These are phyloP conservation scores for Emydoidea blandingii DNA, from an alignment of 2,797 vertebrate species.

Conservation along the genomic window DNA sequence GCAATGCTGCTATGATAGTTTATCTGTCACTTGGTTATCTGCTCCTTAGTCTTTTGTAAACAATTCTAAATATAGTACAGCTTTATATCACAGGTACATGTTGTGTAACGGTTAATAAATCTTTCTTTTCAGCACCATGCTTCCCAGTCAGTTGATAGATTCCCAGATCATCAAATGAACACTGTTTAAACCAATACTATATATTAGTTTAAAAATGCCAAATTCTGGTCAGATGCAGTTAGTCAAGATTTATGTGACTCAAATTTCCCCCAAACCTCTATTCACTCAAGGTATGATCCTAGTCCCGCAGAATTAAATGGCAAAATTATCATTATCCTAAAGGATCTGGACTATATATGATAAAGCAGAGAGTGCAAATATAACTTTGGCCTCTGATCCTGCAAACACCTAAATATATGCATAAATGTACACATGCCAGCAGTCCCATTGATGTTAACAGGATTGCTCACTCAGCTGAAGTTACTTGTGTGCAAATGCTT, in stretches of 20 bases:
- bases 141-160: neutral
- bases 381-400: neutral
- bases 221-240: neutral
- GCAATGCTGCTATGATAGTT: neutral
- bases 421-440: fast-evolving
- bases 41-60: neutral
- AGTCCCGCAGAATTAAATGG: neutral
- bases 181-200: neutral
- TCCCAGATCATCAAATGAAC: neutral
- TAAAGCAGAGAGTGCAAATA: fast-evolving
- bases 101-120: fast-evolving
- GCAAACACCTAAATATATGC: fast-evolving
- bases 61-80: too few relatives aligned
- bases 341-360: neutral
- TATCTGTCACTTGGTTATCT: neutral
- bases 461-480: neutral
- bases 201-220: neutral
- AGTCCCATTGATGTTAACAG: neutral
- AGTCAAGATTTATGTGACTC: neutral
- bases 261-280: neutral
- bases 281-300: neutral
- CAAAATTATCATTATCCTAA: neutral
- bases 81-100: neutral
- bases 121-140: neutral
- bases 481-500: neutral